A percentile compares a stretch with the other conserved stretches of the same genome.
phyloP scores from a whole-genome alignment of 2,797 vertebrate genomes.

The Ceryle rudis region DNA sequence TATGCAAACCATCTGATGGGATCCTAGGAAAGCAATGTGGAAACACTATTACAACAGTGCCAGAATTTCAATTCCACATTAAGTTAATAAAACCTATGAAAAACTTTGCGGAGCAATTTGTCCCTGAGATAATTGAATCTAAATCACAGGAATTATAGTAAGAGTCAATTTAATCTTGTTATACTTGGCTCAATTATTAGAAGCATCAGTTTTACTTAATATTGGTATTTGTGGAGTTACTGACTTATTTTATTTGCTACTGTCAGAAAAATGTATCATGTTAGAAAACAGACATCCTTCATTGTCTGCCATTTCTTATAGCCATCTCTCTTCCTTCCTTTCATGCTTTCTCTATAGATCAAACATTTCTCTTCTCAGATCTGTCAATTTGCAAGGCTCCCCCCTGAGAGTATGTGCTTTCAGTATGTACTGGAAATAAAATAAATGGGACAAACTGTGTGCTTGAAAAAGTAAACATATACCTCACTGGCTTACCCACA shows the following conservation, averaged over 20 bases:
- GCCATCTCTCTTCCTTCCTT: neutral
- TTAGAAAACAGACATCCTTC: neutral
- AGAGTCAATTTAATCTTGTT: conserved; percentile 35
- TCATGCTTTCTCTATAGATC: neutral
- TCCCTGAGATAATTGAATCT: conserved; percentile 2
- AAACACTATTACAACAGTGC: neutral
- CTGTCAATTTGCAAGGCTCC: conserved; percentile 15
- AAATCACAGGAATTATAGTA: conserved; percentile 21
- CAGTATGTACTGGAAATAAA: neutral
- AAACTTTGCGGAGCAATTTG: conserved; percentile 8
- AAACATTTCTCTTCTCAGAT: conserved; percentile 12
- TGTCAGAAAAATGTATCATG: neutral
- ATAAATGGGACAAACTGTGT: neutral
- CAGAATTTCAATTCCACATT: neutral
- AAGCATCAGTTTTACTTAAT: conserved; percentile 2
- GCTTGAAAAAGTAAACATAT: neutral
- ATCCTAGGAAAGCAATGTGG: neutral
- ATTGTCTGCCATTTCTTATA: neutral
- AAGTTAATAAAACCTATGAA: neutral
- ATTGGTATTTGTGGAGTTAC: neutral
- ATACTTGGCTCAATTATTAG: neutral
- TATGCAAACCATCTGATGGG: neutral
- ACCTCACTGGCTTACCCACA: neutral
- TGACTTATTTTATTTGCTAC: neutral
- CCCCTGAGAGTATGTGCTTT: neutral